Conservation (phyloP, 2,113 vertebrate species). For the Sebastes fasciatus region DNA sequence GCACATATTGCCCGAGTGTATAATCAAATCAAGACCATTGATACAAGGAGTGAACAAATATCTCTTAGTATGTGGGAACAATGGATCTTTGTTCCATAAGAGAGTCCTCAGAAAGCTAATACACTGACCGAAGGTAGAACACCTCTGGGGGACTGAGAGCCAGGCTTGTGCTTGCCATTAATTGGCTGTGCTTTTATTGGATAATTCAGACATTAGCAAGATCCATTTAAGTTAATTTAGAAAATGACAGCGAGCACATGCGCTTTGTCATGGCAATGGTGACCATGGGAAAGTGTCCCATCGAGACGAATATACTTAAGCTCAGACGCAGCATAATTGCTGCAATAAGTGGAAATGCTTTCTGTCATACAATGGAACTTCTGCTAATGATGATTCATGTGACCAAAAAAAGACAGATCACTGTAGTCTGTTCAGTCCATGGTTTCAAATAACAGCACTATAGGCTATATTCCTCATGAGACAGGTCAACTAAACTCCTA, state of each 20-base stretch:
- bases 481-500: conserved; percentile 68
- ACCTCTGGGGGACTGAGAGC: conserved; percentile 75
- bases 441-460: conserved; percentile 78
- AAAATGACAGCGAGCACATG: conserved; percentile 79
- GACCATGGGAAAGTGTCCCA: conserved; percentile 70
- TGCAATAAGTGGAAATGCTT: conserved; percentile 58
- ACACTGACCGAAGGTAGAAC: conserved; percentile 77
- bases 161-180: conserved; percentile 76
- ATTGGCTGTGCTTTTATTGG: conserved; percentile 82
- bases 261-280: conserved; percentile 70
- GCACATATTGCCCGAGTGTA: conserved; percentile 81
- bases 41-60: conserved; percentile 84
- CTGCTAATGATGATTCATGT: conserved; percentile 70
- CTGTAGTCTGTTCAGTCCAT: conserved; percentile 61
- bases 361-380: conserved; percentile 65
- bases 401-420: conserved; percentile 72
- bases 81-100: conserved; percentile 79
- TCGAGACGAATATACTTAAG: conserved; percentile 23
- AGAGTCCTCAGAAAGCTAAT: conserved; percentile 74
- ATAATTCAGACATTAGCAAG: conserved; percentile 80
- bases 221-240: conserved; percentile 81
- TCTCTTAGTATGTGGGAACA: conserved; percentile 81
- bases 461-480: conserved; percentile 73
- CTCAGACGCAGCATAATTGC: conserved; percentile 50
- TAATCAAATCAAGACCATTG: conserved; percentile 87